Evolutionary conservation across 1,140 invertebrate species (phyloP), one percentile per base, ranked within the genome.

Genomic region (Pseudomyrmex pallidus): DNA sequence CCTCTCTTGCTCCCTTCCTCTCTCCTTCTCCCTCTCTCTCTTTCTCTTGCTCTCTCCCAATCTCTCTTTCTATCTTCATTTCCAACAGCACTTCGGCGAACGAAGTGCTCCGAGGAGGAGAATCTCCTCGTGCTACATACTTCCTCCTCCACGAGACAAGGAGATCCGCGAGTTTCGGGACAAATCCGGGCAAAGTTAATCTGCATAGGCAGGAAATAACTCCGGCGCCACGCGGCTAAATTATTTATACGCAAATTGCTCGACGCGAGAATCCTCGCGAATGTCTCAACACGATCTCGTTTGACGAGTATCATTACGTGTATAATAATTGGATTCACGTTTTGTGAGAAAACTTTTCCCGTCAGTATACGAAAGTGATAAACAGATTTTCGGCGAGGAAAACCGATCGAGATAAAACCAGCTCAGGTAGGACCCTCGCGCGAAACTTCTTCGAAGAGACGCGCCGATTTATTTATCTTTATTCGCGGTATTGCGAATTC

Each of bases 401-500:
- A 56, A 67, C 9, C 20, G 62, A 77, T 77, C 50, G 46, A 67
- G 56, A 52, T 50, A 15, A 77, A 77, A 76, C 52, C 48, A 46
- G 7, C 35, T 22, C 17, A 13, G n/a, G n/a, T 25, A 62, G 67
- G 56, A 67, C 50, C 22, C 46, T 67, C 74, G 50, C 62, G 25
- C n/a, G 8, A 17, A 66, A 62, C 63, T 77, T 35, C 44, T 77
- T 77, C 35, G 35, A 17, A 17, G 17, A 67, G 50, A 35, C 74
- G 62, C 63, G 74, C 46, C 74, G 62, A 77, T 77, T 77, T 77
- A 67, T 77, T 67, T 66, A 77, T 77, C 62, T 77, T 48, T 66
- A 35, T 35, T 35, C 35, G 35, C 35, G 62, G 50, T 50, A 44
- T 67, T 62, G 52, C 62, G 50, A 67, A 77, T 77, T 77, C 62